Base-by-base conservation (phyloP, 2,113 vertebrate genomes). In the Paramormyrops kingsleyae region DNA sequence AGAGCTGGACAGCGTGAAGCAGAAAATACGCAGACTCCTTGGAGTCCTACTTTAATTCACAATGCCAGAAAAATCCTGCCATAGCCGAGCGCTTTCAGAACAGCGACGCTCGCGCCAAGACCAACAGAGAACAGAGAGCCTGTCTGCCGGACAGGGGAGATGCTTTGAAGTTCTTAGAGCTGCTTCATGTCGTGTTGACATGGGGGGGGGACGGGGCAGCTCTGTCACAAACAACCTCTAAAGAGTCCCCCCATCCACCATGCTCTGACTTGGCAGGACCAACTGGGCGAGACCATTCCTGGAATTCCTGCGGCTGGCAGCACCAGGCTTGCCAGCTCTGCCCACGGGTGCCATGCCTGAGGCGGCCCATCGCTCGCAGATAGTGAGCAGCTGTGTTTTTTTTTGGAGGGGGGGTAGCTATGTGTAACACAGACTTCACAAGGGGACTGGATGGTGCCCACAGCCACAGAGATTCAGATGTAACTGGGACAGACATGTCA, bases 291-390 rank as follows among this genome's bases (percentile, higher is more conserved):
- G 80, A 21, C 80, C 80, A 84, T 84, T 84, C 21, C 80, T 47
- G 44, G 80, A 21, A 84, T 84, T 84, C 21, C 44, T 84, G 80
- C 39, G 80, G 80, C 80, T 84, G 80, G 80, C 80, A 84, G 44
- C 44, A 4, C 80, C 80, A 84, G 19, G 80, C 80, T 47, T 42
- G 17, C 80, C 39, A 84, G 44, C 44, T 47, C 80, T 47, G 10
- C 80, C 80, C 80, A 84, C 44, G 39, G 42, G 17, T 4, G 80
- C 39, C 44, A 0, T 47, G 80, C 44, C 70, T 35, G 35, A 77
- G 70, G 70, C 31, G 0, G 70, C 31, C 70, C 35, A 2, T 77
- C 31, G 70, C 35, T 77, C 35, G 13, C 70, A 77, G 13, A 77
- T 39, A 77, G 70, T 39, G 70, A 39, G 35, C 70, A 77, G 70